A percentile compares a stretch with the other conserved stretches of the same genome.
phyloP scores from a whole-genome alignment of 53 echinoderm and acorn worm species.

The Luidia sarsii region DNA sequence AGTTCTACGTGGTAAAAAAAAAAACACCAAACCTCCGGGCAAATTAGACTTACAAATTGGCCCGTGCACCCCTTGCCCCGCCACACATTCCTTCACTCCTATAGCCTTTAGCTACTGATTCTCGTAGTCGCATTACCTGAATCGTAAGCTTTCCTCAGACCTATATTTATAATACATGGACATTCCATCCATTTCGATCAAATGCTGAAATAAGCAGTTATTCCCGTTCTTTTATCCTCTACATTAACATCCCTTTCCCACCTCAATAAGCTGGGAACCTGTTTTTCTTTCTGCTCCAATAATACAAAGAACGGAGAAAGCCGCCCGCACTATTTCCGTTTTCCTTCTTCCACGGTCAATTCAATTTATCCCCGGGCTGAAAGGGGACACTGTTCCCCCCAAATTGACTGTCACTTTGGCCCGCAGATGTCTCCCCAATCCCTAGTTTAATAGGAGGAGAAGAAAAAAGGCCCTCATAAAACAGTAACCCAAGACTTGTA shows the following conservation, averaged over 20 bases:
- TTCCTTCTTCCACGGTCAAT: conserved; percentile 5
- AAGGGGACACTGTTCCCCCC: conserved; percentile 38
- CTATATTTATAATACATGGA: too few relatives aligned
- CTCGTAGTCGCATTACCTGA: too few relatives aligned
- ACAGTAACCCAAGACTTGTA: conserved; percentile 17
- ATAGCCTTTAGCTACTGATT: too few relatives aligned
- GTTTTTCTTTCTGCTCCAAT: conserved; percentile 7
- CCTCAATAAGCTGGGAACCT: neutral
- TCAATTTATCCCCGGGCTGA: conserved; percentile 30
- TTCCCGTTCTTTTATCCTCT: neutral
- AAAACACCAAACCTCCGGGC: too few relatives aligned
- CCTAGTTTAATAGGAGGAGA: too few relatives aligned
- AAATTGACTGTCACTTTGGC: conserved; percentile 52
- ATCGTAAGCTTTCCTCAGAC: too few relatives aligned
- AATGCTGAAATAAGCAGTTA: too few relatives aligned
- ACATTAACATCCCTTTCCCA: neutral
- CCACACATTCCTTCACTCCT: too few relatives aligned
- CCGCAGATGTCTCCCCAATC: conserved; percentile 7
- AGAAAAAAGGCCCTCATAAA: conserved; percentile 27
- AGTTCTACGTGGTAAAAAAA: too few relatives aligned
- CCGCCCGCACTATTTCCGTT: conserved; percentile 17
- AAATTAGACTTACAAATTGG: too few relatives aligned
- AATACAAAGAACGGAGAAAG: neutral
- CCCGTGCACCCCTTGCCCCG: too few relatives aligned
- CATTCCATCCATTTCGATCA: too few relatives aligned